Percentiles rank a stretch among this genome's conserved stretches.
Conservation (phyloP, 2,797 vertebrate genomes). For the Carcharodon carcharias region DNA sequence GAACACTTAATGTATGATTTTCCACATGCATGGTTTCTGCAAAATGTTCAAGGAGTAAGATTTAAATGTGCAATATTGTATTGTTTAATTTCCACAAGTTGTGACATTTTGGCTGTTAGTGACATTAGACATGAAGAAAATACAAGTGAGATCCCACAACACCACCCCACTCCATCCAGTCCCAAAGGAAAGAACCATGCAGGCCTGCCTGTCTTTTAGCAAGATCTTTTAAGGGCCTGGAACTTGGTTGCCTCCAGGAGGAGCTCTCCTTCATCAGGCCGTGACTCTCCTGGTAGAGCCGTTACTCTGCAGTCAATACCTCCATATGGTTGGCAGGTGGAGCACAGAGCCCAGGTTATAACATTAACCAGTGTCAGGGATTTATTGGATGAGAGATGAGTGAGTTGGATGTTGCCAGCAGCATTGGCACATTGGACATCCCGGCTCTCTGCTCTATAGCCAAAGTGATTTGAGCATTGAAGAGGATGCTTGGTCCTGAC, state of each 20-base stretch:
- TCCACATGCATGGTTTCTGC: background rate
- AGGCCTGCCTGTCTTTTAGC: background rate
- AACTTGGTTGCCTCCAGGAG: background rate
- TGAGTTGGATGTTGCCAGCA: background rate
- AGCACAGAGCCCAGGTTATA: background rate
- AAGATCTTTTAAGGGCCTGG: background rate
- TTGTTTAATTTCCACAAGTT: background rate
- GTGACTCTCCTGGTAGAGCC: background rate
- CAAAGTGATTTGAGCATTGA: background rate
- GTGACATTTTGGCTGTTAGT: background rate
- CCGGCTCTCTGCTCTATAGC: background rate
- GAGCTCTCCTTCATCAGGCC: background rate
- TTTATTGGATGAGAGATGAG: background rate
- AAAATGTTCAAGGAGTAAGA: background rate
- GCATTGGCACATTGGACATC: background rate
- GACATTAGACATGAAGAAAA: background rate
- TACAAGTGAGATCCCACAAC: background rate
- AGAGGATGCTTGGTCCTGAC: background rate
- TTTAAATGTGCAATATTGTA: background rate
- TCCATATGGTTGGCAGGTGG: background rate
- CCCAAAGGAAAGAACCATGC: background rate
- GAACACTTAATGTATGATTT: background rate
- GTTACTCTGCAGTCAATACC: background rate
- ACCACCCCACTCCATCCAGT: background rate
- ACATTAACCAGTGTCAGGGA: background rate